Conservation (phyloP, 2,113 vertebrate genomes). For the Pterocles gutturalis region DNA sequence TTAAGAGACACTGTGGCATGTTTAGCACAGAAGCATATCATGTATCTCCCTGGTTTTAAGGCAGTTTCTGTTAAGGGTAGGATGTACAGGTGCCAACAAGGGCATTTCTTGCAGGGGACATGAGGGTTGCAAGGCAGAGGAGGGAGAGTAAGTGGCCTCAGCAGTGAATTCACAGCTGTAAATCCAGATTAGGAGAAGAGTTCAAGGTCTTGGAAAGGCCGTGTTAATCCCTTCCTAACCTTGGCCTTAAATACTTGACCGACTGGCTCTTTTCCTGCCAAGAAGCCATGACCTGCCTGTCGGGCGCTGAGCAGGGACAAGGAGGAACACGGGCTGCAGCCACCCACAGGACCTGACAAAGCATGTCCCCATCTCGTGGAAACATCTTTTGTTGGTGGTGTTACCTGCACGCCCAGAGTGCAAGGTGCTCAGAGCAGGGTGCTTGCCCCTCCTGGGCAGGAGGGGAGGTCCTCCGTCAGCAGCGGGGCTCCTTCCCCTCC, state of each 20-base stretch:
- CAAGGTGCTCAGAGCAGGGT: accelerated
- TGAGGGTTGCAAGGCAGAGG: accelerated
- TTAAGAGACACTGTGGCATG: slow-evolving; percentile 62
- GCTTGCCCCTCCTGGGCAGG: neutral
- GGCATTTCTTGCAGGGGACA: neutral
- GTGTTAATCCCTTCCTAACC: slow-evolving; percentile 13
- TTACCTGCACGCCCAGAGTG: accelerated
- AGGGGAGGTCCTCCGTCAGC: accelerated
- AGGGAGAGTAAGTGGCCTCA: neutral
- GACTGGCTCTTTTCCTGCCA: accelerated
- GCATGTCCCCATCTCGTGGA: neutral
- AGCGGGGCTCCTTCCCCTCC: neutral
- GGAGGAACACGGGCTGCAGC: neutral
- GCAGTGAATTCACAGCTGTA: neutral
- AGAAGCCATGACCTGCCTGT: neutral
- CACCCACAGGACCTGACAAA: neutral
- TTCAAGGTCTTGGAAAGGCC: neutral
- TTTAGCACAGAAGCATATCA: slow-evolving; percentile 60
- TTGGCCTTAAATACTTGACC: neutral
- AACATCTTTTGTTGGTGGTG: accelerated
- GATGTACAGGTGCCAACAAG: neutral
- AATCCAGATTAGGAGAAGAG: slow-evolving; percentile 4
- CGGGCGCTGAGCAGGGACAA: accelerated
- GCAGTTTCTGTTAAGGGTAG: neutral
- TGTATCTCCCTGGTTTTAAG: neutral